A percentile compares a stretch with the other conserved stretches of the same genome.
Conservation (phyloP, 2,888 invertebrate genomes). For the Melitaea athalia region DNA sequence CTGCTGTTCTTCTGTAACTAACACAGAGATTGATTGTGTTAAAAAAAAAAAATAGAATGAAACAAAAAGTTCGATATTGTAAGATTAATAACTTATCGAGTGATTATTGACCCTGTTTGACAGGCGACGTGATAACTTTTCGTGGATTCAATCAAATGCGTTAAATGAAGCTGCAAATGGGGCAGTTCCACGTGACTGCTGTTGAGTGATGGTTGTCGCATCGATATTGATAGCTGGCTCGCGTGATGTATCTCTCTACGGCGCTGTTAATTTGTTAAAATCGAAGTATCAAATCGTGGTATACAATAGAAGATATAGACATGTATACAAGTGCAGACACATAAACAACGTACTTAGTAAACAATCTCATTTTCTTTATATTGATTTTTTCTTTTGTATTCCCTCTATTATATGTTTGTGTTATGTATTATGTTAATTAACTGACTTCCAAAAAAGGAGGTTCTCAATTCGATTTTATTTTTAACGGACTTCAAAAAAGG, state of each 20-base stretch:
- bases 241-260: conserved; percentile 62
- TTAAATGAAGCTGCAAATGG: conserved; percentile 81
- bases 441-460: no score
- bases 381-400: no score
- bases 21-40: no score
- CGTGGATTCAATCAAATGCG: conserved; percentile 77
- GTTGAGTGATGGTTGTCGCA: conserved; percentile 75
- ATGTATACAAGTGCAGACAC: no score
- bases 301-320: no score
- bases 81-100: neutral
- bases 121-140: conserved; percentile 59
- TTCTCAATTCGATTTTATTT: no score
- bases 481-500: no score
- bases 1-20: no score
- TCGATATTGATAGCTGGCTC: conserved; percentile 71
- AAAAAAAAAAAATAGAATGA: neutral
- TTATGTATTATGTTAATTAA: no score
- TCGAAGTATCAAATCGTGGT: conserved; percentile 36
- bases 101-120: neutral
- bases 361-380: no score
- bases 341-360: no score
- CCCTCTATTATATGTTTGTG: no score
- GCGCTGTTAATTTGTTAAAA: conserved; percentile 77
- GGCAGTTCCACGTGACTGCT: conserved; percentile 78
- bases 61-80: neutral